phyloP scores from a whole-genome alignment of 1,140 invertebrate species.

The Reticulitermes speratus region DNA sequence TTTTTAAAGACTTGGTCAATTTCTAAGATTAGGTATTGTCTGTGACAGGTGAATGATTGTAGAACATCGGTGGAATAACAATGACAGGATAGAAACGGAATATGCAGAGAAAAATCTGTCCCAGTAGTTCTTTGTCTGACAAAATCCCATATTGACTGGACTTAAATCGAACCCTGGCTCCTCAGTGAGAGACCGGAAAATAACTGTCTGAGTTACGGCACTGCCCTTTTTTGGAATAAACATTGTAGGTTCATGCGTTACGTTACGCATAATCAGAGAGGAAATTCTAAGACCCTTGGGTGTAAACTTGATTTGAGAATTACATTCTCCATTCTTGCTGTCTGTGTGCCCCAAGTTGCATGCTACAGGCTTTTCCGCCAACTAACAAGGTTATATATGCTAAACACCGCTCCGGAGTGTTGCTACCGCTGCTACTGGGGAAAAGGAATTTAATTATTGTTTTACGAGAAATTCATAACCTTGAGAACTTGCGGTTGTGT shows the following conservation, averaged over 20 bases:
- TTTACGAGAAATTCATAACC: slow-evolving; percentile 35
- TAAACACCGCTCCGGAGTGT: slow-evolving; percentile 25
- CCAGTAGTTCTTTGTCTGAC: too few relatives aligned
- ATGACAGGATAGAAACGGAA: too few relatives aligned
- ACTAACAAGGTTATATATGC: slow-evolving; percentile 33
- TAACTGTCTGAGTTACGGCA: too few relatives aligned
- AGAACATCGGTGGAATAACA: too few relatives aligned
- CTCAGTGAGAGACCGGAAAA: too few relatives aligned
- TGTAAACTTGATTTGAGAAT: slow-evolving; percentile 23
- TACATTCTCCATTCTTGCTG: neutral
- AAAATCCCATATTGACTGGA: too few relatives aligned
- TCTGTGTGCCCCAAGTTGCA: neutral
- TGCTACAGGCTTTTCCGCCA: neutral
- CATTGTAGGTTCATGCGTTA: neutral
- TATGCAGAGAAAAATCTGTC: too few relatives aligned
- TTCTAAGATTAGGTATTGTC: too few relatives aligned
- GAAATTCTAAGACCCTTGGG: neutral
- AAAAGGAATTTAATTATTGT: slow-evolving; percentile 36
- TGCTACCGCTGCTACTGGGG: slow-evolving; percentile 21
- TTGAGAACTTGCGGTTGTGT: slow-evolving; percentile 27
- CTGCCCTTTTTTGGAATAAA: neutral
- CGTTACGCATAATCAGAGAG: neutral
- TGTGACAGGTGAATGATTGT: too few relatives aligned
- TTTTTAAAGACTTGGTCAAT: too few relatives aligned
- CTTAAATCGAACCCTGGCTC: too few relatives aligned